phyloP scores from a whole-genome alignment of 2,113 vertebrate species.

The Rhodinocichla rosea region DNA sequence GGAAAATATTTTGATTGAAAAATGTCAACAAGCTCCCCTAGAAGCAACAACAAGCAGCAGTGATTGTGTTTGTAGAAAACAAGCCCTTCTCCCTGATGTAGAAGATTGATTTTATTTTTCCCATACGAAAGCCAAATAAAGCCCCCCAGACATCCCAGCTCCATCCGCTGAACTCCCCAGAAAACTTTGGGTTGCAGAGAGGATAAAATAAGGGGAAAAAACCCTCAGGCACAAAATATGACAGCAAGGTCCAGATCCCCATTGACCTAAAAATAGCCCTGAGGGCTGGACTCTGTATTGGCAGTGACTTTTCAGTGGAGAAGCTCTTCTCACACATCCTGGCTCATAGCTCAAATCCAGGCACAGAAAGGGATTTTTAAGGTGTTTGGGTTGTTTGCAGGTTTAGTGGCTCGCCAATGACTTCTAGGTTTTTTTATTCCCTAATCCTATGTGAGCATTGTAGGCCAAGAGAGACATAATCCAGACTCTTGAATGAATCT shows the following conservation, averaged over 20 bases:
- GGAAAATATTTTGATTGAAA: conserved; percentile 27
- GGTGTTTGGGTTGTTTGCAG: neutral
- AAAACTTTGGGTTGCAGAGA: neutral
- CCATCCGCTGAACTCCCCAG: fast-evolving
- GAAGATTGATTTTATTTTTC: neutral
- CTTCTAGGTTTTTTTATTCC: neutral
- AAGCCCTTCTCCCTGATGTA: neutral
- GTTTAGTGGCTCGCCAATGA: neutral
- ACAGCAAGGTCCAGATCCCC: neutral
- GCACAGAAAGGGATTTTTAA: neutral
- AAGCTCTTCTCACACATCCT: neutral
- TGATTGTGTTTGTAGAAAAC: neutral
- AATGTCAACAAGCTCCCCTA: conserved; percentile 19
- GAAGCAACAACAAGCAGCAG: neutral
- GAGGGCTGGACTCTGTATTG: neutral
- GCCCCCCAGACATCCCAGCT: neutral
- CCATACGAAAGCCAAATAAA: neutral
- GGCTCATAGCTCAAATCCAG: neutral
- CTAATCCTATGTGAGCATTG: neutral
- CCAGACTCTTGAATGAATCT: conserved; percentile 47
- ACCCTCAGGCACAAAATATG: neutral
- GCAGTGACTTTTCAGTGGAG: neutral
- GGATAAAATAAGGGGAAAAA: neutral
- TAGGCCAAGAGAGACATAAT: neutral
- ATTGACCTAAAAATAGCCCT: neutral